Base-by-base conservation (phyloP, 2,888 invertebrate species). In the Oxyscelio sp. region DNA sequence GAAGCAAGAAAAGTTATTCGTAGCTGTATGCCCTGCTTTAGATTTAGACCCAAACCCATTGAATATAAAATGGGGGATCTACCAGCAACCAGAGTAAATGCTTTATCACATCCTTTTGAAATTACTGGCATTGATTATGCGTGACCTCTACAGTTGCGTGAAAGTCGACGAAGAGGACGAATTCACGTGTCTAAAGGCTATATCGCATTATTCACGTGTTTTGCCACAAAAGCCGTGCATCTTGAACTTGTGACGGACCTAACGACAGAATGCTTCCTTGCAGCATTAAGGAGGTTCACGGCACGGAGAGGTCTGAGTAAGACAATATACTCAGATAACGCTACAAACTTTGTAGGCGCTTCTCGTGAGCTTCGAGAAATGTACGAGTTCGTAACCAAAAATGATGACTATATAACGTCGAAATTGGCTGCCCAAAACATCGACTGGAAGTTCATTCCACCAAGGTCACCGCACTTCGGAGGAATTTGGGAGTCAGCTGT, bases 101-200 rank as follows among this genome's bases (percentile, higher is more conserved):
- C 31, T n/a, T n/a, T 17, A 13, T n/a, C 19, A 2, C 1, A 82
- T 1, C 89, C 92, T 8, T 94, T 94, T 85, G 58, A 85, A 4
- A 19, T 38, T 9, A 54, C 40, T 9, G 81, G 85, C 9, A 59
- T 85, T 3, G 82, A 82, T 22, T 87, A 71, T 21, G 73, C 74
- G 0, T 83, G 85, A 1, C 81, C 82, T 17, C 22, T 85, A 17
- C 58, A 71, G 4, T 68, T 91, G 0, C 80, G 83, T 21, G 86
- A 88, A n/a, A 70, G 68, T n/a, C 71, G 75, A n/a, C 73, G 87
- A 27, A 48, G n/a, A n/a, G n/a, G n/a, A n/a, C n/a, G n/a, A n/a
- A n/a, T n/a, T n/a, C n/a, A n/a, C n/a, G n/a, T n/a, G 89, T 59
- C 50, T 1, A 88, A 90, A 45, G 81, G 50, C 1, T 89, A 90